Evolutionary conservation across 1,140 invertebrate genomes (phyloP).

Genomic region (Gyrodactylus salaris): DNA sequence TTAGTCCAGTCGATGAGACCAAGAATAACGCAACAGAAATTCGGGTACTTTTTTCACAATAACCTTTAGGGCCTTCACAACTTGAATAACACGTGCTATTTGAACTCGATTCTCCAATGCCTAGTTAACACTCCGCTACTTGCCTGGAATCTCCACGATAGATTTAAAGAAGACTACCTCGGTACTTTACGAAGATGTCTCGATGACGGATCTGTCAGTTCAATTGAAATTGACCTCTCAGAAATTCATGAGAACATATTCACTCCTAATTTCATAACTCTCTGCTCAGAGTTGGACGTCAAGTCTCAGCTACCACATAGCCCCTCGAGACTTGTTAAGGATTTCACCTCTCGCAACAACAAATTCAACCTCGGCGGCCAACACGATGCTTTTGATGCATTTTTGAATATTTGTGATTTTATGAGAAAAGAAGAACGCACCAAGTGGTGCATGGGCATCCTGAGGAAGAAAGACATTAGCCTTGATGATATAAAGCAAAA

Average conservation of each 20-base stretch:
- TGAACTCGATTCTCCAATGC: neutral
- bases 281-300: neutral
- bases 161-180: neutral
- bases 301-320: neutral
- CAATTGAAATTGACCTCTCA: neutral
- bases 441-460: neutral
- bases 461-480: neutral
- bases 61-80: neutral
- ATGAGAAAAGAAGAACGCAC: neutral
- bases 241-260: neutral
- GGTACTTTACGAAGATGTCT: neutral
- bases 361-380: neutral
- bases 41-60: neutral
- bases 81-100: neutral
- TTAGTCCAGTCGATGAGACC: too few relatives aligned
- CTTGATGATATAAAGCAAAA: neutral
- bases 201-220: neutral
- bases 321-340: neutral
- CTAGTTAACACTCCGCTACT: neutral
- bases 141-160: neutral
- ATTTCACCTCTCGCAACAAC: neutral
- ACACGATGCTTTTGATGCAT: neutral
- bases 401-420: neutral
- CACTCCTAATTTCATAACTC: neutral
- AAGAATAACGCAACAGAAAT: neutral